Evolutionary conservation across 2,113 vertebrate genomes (phyloP).

Genomic region (Hypomesus transpacificus): DNA sequence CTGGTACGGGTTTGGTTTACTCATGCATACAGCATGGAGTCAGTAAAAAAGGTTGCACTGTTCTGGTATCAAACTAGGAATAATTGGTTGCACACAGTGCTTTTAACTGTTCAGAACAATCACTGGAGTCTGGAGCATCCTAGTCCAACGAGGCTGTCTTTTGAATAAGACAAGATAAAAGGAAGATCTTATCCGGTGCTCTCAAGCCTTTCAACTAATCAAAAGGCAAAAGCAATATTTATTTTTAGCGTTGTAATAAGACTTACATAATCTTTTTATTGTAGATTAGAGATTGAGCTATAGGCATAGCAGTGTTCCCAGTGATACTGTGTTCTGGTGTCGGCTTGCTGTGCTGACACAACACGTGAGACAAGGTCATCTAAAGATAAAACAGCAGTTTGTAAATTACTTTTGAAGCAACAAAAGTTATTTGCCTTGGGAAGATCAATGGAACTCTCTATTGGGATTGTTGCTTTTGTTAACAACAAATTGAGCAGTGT

Average conservation of each 20-base stretch:
- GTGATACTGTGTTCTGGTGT: background rate
- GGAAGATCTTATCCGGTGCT: background rate
- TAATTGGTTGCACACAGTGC: too few relatives aligned
- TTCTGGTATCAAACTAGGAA: too few relatives aligned
- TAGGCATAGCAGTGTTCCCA: background rate
- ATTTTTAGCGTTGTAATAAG: background rate
- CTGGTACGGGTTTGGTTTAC: too few relatives aligned
- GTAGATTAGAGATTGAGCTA: slow-evolving; percentile 4
- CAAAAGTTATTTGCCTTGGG: slow-evolving; percentile 24
- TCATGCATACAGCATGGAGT: too few relatives aligned
- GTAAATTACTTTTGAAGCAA: slow-evolving; percentile 24
- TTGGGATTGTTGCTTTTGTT: slow-evolving; percentile 24
- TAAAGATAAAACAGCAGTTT: slow-evolving; percentile 13
- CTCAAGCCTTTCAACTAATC: slow-evolving; percentile 2
- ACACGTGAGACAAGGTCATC: slow-evolving; percentile 16
- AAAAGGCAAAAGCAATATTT: background rate
- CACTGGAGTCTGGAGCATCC: background rate
- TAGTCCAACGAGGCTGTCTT: background rate
- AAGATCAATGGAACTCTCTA: slow-evolving; percentile 27
- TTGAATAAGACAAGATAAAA: background rate
- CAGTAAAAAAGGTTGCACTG: too few relatives aligned
- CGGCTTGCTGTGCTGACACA: slow-evolving; percentile 7
- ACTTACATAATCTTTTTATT: slow-evolving; percentile 13
- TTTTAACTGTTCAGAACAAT: background rate
- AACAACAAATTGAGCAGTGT: slow-evolving; percentile 14